These are phyloP conservation scores for Drosophila prostipennis DNA, from an alignment of 2,888 invertebrate species.

Conservation along the genomic window DNA sequence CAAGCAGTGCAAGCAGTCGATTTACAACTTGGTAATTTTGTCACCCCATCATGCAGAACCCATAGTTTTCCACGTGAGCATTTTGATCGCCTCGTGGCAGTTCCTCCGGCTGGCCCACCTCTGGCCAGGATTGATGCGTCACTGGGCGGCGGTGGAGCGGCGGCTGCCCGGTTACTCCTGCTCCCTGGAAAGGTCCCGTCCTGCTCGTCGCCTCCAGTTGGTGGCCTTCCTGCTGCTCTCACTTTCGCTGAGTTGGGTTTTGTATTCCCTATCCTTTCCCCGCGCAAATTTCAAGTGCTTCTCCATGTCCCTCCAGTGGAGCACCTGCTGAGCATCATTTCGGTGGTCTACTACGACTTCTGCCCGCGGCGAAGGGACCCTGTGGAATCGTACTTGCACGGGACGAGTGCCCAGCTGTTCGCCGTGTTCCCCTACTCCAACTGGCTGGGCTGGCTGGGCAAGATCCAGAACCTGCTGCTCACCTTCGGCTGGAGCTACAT, in stretches of 20 bases:
- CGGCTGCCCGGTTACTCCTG: constrained; percentile 28
- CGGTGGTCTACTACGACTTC: constrained; percentile 76
- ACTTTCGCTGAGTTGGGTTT: constrained; percentile 74
- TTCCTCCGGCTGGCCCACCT: constrained; percentile 83
- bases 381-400: constrained; percentile 75
- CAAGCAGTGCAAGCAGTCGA: too few species aligned
- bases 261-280: not conserved
- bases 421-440: constrained; percentile 71
- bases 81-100: constrained; percentile 66
- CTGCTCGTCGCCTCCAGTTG: constrained; percentile 62
- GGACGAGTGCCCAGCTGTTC: constrained; percentile 72
- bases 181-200: constrained; percentile 60
- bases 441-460: constrained; percentile 79
- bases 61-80: constrained; percentile 79
- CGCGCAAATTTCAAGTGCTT: not conserved
- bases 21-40: too few species aligned
- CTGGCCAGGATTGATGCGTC: constrained; percentile 81
- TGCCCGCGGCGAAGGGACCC: constrained; percentile 76
- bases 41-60: constrained; percentile 67
- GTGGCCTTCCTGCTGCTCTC: constrained; percentile 70
- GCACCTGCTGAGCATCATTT: constrained; percentile 81
- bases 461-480: constrained; percentile 85
- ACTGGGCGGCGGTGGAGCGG: constrained; percentile 78
- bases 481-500: constrained; percentile 91
- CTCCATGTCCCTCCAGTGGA: constrained; percentile 66